Conservation (phyloP, 2,797 vertebrate genomes). For the Benthosema pterotum region DNA sequence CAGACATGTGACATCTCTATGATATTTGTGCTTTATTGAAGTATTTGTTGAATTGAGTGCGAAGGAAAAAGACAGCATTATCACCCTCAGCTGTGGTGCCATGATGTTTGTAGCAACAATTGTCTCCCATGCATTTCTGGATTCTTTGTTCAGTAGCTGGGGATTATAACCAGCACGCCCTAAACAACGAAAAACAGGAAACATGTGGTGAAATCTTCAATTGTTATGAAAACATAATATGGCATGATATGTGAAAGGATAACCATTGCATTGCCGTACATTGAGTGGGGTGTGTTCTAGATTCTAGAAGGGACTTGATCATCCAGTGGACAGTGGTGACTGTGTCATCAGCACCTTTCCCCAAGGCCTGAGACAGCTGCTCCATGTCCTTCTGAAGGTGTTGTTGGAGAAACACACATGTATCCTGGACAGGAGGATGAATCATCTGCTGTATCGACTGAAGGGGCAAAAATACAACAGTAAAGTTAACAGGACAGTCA, state of each 20-base stretch:
- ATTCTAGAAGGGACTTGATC: constrained; percentile 66
- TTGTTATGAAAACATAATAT: background rate
- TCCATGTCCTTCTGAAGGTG: constrained; percentile 81
- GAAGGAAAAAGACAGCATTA: background rate
- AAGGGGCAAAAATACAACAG: background rate
- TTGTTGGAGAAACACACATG: constrained; percentile 71
- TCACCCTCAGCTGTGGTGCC: constrained; percentile 77
- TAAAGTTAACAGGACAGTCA: too few relatives aligned
- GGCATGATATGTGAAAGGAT: background rate
- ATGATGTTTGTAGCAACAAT: constrained; percentile 68
- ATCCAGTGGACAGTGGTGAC: constrained; percentile 72
- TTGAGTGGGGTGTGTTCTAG: constrained; percentile 27
- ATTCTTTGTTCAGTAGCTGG: constrained; percentile 70
- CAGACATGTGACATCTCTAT: too few relatives aligned
- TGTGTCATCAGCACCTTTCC: constrained; percentile 81
- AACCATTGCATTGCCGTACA: constrained; percentile 65
- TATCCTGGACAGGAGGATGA: constrained; percentile 68
- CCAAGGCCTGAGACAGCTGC: constrained; percentile 78
- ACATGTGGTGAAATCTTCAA: constrained; percentile 3
- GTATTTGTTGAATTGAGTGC: background rate
- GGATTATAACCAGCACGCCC: constrained; percentile 59
- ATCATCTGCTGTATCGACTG: constrained; percentile 58
- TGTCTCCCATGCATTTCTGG: constrained; percentile 85
- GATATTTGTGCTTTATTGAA: too few relatives aligned
- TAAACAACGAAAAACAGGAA: constrained; percentile 46